Base-by-base conservation (phyloP, 2,888 invertebrate genomes). In the Dicycla oo region DNA sequence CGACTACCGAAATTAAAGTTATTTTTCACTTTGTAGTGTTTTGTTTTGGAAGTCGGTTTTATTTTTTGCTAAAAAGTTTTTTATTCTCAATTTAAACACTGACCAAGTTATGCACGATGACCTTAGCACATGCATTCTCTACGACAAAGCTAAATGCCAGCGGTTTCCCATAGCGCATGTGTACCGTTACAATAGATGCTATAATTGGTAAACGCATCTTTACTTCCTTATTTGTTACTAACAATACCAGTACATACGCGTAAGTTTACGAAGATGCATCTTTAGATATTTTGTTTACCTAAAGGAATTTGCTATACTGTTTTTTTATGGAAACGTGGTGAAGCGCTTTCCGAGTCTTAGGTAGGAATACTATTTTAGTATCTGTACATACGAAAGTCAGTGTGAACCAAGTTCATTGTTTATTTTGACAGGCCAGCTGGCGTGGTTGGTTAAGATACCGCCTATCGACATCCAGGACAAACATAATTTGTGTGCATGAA, bases 81-180 rank as follows among this genome's bases (percentile, higher is more conserved):
- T 75, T 4, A 57, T 75, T 56, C 15, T 47, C 51, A 49, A 20
- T 49, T 66, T 61, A 67, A 38, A 64, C 38, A 67, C 3, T 51
- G 34, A 38, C 8, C 7, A 38, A 8, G 38, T 38, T 38, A 8
- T 8, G 38, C 38, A 8, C 8, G 38, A 8, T 38, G 38, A 38
- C 75, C 72, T 78, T 72, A 70, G 54, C 67, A 61, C 47, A 56
- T 57, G 72, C 71, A 66, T 75, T 81, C 69, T 71, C 58, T 53
- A 49, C 71, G 77, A 69, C 65, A 63, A 30, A 26, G 62, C 53
- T 78, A 82, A 84, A 84, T 84, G 85, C 47, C 84, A 84, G 23
- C 68, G 30, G 57, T 18, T 84, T 84, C 85, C 62, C 85, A 84
- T 80, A 70, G 71, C 66, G 75, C 78, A 80, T 67, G 43, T 20